Evolutionary conservation across 2,797 vertebrate species (phyloP).

Genomic region (Tenualosa ilisha): DNA sequence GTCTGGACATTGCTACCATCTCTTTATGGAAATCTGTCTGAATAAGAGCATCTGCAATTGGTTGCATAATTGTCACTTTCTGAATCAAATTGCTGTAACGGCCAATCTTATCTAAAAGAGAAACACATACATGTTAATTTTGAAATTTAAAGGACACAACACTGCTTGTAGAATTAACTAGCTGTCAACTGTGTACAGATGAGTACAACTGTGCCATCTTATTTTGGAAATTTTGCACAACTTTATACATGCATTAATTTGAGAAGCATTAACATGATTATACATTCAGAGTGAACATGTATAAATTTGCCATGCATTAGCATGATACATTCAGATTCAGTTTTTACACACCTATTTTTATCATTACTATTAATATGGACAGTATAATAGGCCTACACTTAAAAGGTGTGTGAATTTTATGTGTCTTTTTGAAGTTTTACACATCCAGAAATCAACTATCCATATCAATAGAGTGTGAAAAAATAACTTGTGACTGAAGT

Average conservation of each 20-base stretch:
- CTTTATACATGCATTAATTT: too few species aligned
- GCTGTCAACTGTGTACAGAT: too few species aligned
- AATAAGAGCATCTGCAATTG: slow-evolving; percentile 20
- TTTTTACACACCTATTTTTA: not conserved
- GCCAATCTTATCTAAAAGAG: slow-evolving; percentile 31
- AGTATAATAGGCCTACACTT: not conserved
- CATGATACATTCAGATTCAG: too few species aligned
- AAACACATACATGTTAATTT: not conserved
- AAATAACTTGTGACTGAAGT: too few species aligned
- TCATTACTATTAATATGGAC: not conserved
- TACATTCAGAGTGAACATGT: not conserved
- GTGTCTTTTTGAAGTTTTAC: too few species aligned
- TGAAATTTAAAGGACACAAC: not conserved
- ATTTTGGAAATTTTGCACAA: too few species aligned
- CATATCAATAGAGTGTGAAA: too few species aligned
- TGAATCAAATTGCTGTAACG: slow-evolving; percentile 19
- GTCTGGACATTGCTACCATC: slow-evolving; percentile 14
- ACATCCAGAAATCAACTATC: too few species aligned
- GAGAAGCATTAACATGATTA: not conserved
- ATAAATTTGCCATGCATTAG: too few species aligned
- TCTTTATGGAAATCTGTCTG: slow-evolving; percentile 12
- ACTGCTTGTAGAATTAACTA: too few species aligned
- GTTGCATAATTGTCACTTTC: slow-evolving; percentile 30
- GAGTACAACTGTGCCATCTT: too few species aligned
- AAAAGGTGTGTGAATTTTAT: too few species aligned